Base-by-base conservation (phyloP, 1,140 invertebrate genomes). In the Tribolium madens region DNA sequence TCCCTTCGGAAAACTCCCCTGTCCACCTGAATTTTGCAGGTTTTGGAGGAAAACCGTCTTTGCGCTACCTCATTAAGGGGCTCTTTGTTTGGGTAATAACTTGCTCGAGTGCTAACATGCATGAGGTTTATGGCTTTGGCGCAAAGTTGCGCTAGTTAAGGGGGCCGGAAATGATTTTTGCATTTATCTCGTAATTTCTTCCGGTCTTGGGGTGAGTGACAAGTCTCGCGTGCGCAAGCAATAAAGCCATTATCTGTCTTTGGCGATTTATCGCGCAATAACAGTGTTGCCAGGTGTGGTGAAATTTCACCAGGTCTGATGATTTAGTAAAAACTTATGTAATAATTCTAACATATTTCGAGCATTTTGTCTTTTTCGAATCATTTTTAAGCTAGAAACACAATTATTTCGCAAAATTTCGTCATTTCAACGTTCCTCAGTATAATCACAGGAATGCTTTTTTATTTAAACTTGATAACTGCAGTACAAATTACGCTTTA, bases 181-280 rank as follows among this genome's bases (percentile, higher is more conserved):
- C 36, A 10, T 33, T 33, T 13, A 64, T 64, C 57, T 64, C 57
- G n/a, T 64, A 10, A 64, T 64, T 64, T 64, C 57, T 64, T 64
- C 57, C 57, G 57, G n/a, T 64, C 26, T 14, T 15, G 26, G 36
- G 57, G 1, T 64, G 57, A 64, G 13, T 33, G 57, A 64, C 57
- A 64, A 33, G 57, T 17, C 18, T 60, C 17, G 17, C 18, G 10
- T 13, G 14, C 15, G 3, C 7, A 12, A 26, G 57, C 57, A 64
- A 64, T 64, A 36, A 64, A 64, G 57, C 14, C 57, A 64, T 64
- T 64, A 64, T 64, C 57, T 33, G 57, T 64, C 57, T 64, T 64
- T 33, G 7, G 53, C 53, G 21, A 52, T 52, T 52, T n/a, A n/a
- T n/a, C n/a, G n/a, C n/a, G n/a, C n/a, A n/a, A n/a, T n/a, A n/a